Evolutionary conservation across 1,140 invertebrate genomes (phyloP), one percentile per base, ranked within the genome.

Genomic region (Cephus cinctus): DNA sequence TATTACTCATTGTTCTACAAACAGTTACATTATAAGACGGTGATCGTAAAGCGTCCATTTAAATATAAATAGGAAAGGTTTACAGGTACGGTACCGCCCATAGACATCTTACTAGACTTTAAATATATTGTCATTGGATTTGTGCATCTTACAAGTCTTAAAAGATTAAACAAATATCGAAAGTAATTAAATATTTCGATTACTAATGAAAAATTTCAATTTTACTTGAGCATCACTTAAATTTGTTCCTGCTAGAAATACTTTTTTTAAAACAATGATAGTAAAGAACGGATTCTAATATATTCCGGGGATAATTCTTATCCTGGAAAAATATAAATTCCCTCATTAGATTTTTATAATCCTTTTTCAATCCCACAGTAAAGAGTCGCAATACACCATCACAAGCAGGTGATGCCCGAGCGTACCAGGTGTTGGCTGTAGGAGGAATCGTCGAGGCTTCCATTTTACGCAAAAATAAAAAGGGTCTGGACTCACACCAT

Each of bases 401-500:
- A 21, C 15, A 39, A 5, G 22, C 19, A 31, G 32, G 43, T 46
- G 30, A 45, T 22, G 47, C 23, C 21, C 30, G 31, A 40, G 51
- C 36, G 40, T 38, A 50, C 47, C 52, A 55, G 52, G 52, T 55
- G 52, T 55, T 55, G 21, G 36, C 23, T 49, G 38, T 43, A 45
- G 22, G 36, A 46, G 15, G 47, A 54, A 50, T 50, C 44, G 45
- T 30, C 14, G 30, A 42, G 42, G 25, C 51, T 42, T 44, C 47
- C 31, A 20, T 49, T 54, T 19, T 15, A 18, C 32, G 52, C 43
- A 40, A 55, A 55, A 50, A 47, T 50, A 47, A 40, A 55, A 47
- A 47, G 41, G 45, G 44, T 20, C 20, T 20, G 41, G 34, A 19
- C 45, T 4, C 9, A n/a, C 23, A 34, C 31, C n/a, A n/a, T n/a